These are phyloP conservation scores for Corynorhinus townsendii DNA, from an alignment of 2,113 vertebrate species.

Conservation along the genomic window DNA sequence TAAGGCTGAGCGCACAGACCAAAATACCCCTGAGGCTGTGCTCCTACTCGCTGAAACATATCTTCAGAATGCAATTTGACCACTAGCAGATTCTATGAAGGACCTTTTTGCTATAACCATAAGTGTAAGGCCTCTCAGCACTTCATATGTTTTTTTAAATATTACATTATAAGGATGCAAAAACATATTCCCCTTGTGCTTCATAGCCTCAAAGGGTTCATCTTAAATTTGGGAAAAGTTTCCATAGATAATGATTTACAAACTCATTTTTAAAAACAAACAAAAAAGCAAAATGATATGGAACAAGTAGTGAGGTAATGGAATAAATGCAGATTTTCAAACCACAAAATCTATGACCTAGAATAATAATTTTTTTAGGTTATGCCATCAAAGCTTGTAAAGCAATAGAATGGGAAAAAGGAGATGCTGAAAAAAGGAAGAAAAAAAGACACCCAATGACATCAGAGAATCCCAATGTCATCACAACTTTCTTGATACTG, in stretches of 20 bases:
- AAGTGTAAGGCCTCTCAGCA: neutral
- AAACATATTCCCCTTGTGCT: neutral
- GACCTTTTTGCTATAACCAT: neutral
- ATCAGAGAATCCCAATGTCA: conserved; percentile 32
- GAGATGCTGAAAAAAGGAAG: neutral
- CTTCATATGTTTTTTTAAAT: neutral
- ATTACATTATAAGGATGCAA: neutral
- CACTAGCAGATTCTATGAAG: neutral
- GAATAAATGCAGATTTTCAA: neutral
- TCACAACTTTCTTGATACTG: neutral
- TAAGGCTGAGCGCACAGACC: conserved; percentile 3
- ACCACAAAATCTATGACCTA: neutral
- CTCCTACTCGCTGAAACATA: neutral
- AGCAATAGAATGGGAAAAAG: conserved; percentile 31
- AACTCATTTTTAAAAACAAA: neutral
- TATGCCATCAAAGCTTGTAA: conserved; percentile 41
- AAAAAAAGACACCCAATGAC: conserved; percentile 27
- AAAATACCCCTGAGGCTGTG: neutral
- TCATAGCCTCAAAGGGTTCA: neutral
- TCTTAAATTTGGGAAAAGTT: neutral
- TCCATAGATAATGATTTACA: neutral
- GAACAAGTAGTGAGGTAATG: neutral
- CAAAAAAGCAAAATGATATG: neutral
- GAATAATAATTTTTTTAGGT: neutral
- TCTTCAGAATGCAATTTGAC: neutral